Conservation (phyloP, 2,797 vertebrate genomes). For the Rhynchonycteris naso region DNA sequence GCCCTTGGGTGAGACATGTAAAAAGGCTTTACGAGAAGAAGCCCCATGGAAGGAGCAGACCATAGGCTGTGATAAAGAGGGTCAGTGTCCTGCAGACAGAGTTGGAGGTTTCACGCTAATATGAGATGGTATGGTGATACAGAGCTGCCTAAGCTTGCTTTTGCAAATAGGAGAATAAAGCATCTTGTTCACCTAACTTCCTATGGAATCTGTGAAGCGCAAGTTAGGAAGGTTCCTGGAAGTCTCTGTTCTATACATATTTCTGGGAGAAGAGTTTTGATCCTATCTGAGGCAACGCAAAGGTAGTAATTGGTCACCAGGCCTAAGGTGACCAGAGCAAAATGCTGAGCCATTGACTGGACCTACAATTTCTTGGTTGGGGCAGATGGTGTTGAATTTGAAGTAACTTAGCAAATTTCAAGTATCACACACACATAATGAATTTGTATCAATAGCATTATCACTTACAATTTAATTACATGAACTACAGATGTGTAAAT, state of each 20-base stretch:
- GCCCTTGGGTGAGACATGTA: neutral
- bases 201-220: neutral
- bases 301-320: neutral
- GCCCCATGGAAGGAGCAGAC: neutral
- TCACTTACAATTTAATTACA: neutral
- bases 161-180: neutral
- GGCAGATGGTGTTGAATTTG: neutral
- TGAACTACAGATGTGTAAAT: neutral
- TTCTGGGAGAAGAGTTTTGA: constrained; percentile 27
- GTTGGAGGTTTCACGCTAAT: neutral
- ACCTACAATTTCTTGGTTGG: neutral
- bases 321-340: neutral
- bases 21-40: neutral
- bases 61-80: neutral
- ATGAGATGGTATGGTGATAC: neutral
- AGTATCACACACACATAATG: neutral
- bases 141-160: neutral
- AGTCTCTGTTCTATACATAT: neutral
- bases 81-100: neutral
- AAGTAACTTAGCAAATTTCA: neutral
- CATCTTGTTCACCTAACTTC: neutral
- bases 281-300: neutral
- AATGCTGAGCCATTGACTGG: neutral
- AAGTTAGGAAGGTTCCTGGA: neutral
- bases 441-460: neutral